Percentiles rank a stretch among this genome's conserved stretches.
Conservation (phyloP, 1,140 invertebrate genomes). For the Heliconius himera region DNA sequence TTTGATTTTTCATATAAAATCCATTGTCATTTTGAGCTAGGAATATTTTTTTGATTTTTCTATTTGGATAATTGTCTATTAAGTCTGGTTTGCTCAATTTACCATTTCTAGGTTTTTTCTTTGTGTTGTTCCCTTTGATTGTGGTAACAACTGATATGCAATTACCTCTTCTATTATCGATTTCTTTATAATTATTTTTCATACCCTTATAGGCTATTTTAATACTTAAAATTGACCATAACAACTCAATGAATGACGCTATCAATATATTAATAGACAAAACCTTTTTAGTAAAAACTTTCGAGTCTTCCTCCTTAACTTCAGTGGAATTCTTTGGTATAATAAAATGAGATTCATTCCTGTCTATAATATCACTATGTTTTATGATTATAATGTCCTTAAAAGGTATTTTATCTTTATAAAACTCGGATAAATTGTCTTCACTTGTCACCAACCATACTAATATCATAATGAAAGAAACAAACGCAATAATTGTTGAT, state of each 20-base stretch:
- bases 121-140: slow-evolving; percentile 79
- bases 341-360: slow-evolving; percentile 68
- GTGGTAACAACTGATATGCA: slow-evolving; percentile 79
- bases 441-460: slow-evolving; percentile 66
- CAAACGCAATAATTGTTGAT: slow-evolving; percentile 74
- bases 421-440: slow-evolving; percentile 63
- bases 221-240: slow-evolving; percentile 83
- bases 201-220: slow-evolving; percentile 84
- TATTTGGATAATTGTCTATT: slow-evolving; percentile 80
- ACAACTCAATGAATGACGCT: slow-evolving; percentile 81
- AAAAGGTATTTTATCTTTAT: slow-evolving; percentile 71
- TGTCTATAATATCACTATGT: slow-evolving; percentile 61
- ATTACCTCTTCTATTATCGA: slow-evolving; percentile 70
- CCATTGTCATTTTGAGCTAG: slow-evolving; percentile 77
- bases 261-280: slow-evolving; percentile 83
- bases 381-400: slow-evolving; percentile 67
- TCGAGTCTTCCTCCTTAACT: slow-evolving; percentile 50
- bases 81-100: slow-evolving; percentile 78
- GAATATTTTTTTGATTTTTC: slow-evolving; percentile 81
- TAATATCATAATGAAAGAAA: slow-evolving; percentile 66
- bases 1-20: slow-evolving; percentile 80
- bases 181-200: slow-evolving; percentile 83
- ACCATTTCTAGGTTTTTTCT: slow-evolving; percentile 71
- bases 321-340: slow-evolving; percentile 53
- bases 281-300: slow-evolving; percentile 71